Conservation (phyloP, 37 sponge, comb jelly and placozoan genomes). For the Beroe ovata region DNA sequence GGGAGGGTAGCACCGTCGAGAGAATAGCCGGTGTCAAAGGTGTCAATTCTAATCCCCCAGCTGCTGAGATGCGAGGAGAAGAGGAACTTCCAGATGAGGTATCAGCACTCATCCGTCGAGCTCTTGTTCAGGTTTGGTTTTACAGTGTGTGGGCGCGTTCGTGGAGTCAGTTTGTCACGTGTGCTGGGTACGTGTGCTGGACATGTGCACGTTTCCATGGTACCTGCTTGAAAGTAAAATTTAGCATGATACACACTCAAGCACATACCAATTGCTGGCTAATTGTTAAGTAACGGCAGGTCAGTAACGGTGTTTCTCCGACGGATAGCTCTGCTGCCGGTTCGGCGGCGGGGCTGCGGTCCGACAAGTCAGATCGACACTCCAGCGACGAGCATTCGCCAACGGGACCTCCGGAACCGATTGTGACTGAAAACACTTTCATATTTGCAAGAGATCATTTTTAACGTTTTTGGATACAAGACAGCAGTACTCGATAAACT, state of each 20-base stretch:
- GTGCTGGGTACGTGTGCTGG: too few relatives aligned
- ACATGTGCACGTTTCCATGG: too few relatives aligned
- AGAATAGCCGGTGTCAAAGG: not conserved
- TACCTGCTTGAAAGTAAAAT: too few relatives aligned
- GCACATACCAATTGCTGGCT: too few relatives aligned
- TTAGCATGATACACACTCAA: too few relatives aligned
- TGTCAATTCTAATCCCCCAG: not conserved
- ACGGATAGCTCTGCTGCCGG: not conserved
- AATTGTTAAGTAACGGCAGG: too few relatives aligned
- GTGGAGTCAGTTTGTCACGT: too few relatives aligned
- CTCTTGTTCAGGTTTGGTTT: conserved; percentile 58
- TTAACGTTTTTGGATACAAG: too few relatives aligned
- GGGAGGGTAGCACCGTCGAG: conserved; percentile 1
- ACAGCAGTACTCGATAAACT: too few relatives aligned
- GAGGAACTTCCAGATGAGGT: conserved; percentile 21
- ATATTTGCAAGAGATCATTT: conserved; percentile 59
- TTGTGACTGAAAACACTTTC: conserved; percentile 59
- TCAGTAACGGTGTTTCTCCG: not conserved
- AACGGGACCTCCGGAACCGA: conserved; percentile 51
- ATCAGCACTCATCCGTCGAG: conserved; percentile 48
- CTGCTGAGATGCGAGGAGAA: not conserved
- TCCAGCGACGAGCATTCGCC: conserved; percentile 7
- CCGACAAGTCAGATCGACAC: not conserved
- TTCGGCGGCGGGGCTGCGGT: not conserved
- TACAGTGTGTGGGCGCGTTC: too few relatives aligned